Conservation (phyloP, 2,113 vertebrate genomes). For the Vulpes lagopus region DNA sequence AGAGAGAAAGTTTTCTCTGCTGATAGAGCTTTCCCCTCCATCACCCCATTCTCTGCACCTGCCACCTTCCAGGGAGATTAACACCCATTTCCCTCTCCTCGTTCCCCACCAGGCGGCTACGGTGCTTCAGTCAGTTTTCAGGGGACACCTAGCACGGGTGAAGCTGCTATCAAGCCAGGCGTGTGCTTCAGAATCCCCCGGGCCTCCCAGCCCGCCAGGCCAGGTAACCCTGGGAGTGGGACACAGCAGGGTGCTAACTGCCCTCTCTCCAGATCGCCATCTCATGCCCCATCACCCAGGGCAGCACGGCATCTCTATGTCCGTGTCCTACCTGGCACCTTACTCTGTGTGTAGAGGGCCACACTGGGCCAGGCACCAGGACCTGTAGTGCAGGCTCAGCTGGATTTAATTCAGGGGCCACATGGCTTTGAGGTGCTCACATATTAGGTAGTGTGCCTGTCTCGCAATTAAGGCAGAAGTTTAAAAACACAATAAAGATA, state of each 20-base stretch:
- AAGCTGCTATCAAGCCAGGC: slow-evolving; percentile 79
- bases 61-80: neutral
- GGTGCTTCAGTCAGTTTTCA: slow-evolving; percentile 90
- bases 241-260: fast-evolving
- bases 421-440: neutral
- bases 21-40: neutral
- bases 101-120: slow-evolving; percentile 84
- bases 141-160: slow-evolving; percentile 89
- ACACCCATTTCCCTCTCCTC: neutral
- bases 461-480: neutral
- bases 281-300: neutral
- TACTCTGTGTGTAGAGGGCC: neutral
- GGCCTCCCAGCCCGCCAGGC: neutral
- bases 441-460: neutral
- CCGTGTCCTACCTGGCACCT: neutral
- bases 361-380: neutral
- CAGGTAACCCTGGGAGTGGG: slow-evolving; percentile 79
- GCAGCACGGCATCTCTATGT: neutral
- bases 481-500: neutral
- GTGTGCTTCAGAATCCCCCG: neutral
- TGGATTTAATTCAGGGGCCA: neutral
- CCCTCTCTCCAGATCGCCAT: neutral
- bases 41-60: neutral
- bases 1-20: neutral
- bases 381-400: neutral